A percentile compares a stretch with the other conserved stretches of the same genome.
These are phyloP conservation scores for Chrysolina americana DNA, from an alignment of 2,888 invertebrate species.

Conservation along the genomic window DNA sequence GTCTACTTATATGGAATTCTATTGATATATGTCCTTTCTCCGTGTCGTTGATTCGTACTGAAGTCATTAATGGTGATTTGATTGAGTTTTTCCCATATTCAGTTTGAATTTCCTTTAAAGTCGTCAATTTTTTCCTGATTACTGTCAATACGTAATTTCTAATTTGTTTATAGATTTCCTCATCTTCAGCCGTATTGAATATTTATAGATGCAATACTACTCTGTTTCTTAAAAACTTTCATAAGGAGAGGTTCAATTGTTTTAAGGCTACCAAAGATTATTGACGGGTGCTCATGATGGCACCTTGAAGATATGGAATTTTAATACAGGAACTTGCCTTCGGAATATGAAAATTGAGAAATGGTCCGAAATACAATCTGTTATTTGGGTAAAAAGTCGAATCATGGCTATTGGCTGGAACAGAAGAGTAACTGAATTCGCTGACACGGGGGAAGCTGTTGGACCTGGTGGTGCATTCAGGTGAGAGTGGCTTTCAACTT, in stretches of 20 bases:
- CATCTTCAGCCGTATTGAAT: too few species aligned
- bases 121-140: too few species aligned
- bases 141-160: too few species aligned
- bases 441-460: slow-evolving; percentile 72
- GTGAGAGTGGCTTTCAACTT: too few species aligned
- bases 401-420: slow-evolving; percentile 88
- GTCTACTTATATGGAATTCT: too few species aligned
- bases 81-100: too few species aligned
- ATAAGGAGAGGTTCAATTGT: background rate
- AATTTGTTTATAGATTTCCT: too few species aligned
- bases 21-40: too few species aligned
- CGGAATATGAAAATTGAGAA: slow-evolving; percentile 73
- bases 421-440: slow-evolving; percentile 79
- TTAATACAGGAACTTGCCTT: slow-evolving; percentile 83
- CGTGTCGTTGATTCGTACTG: too few species aligned
- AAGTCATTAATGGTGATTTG: too few species aligned
- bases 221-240: background rate
- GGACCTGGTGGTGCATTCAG: slow-evolving; percentile 68
- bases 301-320: slow-evolving; percentile 87
- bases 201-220: too few species aligned
- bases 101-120: too few species aligned
- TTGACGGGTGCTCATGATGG: slow-evolving; percentile 79
- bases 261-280: slow-evolving; percentile 74
- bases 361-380: slow-evolving; percentile 71
- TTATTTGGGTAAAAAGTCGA: slow-evolving; percentile 72